These are phyloP conservation scores for Balanococcus diminutus DNA, from an alignment of 2,888 invertebrate species.

Conservation along the genomic window DNA sequence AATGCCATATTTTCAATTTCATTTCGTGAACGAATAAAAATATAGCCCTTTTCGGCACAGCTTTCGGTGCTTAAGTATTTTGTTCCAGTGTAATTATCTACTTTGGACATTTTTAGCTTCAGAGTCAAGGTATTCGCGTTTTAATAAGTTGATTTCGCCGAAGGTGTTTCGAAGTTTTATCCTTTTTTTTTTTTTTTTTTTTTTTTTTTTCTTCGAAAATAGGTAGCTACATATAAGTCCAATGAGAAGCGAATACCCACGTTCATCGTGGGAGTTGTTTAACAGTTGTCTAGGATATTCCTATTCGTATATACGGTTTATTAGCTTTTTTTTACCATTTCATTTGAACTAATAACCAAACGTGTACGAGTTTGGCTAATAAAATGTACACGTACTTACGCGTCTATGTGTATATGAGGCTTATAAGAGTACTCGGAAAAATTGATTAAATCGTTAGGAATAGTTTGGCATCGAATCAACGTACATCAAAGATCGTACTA, in stretches of 20 bases:
- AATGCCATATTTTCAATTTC: not conserved
- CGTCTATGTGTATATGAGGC: not conserved
- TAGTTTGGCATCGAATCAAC: not conserved
- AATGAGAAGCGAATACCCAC: not conserved
- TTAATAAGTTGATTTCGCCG: not conserved
- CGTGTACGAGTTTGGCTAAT: not conserved
- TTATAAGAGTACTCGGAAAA: not conserved
- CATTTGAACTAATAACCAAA: not conserved
- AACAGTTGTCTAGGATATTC: too few relatives aligned
- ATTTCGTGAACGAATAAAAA: not conserved
- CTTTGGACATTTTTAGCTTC: not conserved
- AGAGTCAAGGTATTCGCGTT: not conserved
- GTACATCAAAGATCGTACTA: not conserved
- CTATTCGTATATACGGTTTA: not conserved
- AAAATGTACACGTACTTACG: not conserved
- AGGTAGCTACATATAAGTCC: too few relatives aligned
- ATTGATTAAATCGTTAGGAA: not conserved
- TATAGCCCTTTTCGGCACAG: not conserved
- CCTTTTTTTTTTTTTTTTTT: not conserved
- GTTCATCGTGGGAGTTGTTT: too few relatives aligned
- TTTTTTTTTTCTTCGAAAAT: not conserved
- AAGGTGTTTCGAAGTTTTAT: not conserved
- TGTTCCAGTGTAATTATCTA: not conserved
- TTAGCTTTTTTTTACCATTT: not conserved
- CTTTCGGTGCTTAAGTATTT: not conserved